These are phyloP conservation scores for Phrynosoma platyrhinos DNA, from an alignment of 2,113 vertebrate species.

Conservation along the genomic window DNA sequence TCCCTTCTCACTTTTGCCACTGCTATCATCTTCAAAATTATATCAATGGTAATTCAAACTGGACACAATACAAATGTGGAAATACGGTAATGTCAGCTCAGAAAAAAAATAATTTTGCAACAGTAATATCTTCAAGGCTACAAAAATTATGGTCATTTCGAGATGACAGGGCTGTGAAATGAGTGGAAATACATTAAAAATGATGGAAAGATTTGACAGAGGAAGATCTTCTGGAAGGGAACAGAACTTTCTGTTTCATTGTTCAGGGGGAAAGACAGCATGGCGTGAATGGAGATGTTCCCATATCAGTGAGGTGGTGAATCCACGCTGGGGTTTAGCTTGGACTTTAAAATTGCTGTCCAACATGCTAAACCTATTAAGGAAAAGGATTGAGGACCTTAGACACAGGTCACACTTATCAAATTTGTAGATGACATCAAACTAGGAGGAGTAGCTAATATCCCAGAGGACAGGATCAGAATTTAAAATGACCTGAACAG, in stretches of 20 bases:
- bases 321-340: no score
- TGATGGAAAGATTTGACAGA: slow-evolving; percentile 21
- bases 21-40: slow-evolving; percentile 49
- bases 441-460: no score
- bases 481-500: no score
- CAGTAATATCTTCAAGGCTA: slow-evolving; percentile 40
- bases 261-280: no score
- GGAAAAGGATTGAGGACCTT: no score
- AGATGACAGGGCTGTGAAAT: slow-evolving; percentile 46
- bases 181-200: slow-evolving; percentile 27
- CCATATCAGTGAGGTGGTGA: no score
- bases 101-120: slow-evolving; percentile 60
- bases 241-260: background rate
- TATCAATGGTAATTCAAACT: slow-evolving; percentile 68
- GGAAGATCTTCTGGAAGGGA: background rate
- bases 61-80: slow-evolving; percentile 53
- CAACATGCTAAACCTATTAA: no score
- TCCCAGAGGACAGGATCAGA: no score
- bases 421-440: no score
- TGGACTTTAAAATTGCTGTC: no score
- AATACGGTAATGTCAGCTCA: slow-evolving; percentile 52
- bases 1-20: background rate
- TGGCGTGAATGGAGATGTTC: no score
- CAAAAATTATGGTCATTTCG: slow-evolving; percentile 22
- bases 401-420: no score